Conservation (phyloP, 2,888 invertebrate genomes). For the Girardia tigrina region DNA sequence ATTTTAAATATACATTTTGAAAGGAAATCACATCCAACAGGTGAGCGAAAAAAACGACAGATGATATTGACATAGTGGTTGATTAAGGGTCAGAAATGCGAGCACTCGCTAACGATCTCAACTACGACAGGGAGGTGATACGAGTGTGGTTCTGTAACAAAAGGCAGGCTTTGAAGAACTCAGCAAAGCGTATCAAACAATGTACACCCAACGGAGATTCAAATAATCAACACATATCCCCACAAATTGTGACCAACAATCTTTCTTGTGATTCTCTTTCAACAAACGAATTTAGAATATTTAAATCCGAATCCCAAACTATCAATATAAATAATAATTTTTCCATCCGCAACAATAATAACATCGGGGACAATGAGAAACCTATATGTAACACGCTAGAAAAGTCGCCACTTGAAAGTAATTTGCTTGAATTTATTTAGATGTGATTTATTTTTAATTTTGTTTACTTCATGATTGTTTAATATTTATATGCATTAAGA, state of each 20-base stretch:
- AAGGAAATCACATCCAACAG: constrained; percentile 35
- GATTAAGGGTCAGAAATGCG: constrained; percentile 36
- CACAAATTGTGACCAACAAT: background rate
- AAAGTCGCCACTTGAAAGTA: background rate
- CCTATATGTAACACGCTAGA: background rate
- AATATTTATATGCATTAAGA: too few relatives aligned
- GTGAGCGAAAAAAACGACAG: background rate
- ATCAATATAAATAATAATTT: background rate
- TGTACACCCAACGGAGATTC: background rate
- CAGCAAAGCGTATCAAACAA: constrained; percentile 55
- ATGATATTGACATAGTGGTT: background rate
- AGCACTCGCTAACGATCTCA: constrained; percentile 52
- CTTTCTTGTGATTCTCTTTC: background rate
- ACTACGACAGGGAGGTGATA: constrained; percentile 91
- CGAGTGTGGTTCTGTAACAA: constrained; percentile 99
- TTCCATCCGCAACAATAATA: background rate
- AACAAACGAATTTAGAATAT: background rate
- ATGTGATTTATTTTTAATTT: too few relatives aligned
- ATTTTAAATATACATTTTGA: constrained; percentile 36
- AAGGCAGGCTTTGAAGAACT: constrained; percentile 87
- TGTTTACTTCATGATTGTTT: too few relatives aligned
- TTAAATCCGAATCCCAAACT: constrained; percentile 3
- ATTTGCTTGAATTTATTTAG: too few relatives aligned
- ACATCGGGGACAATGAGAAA: background rate
- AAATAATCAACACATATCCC: constrained; percentile 13